Evolutionary conservation across 92 coral and sea anemone species (phyloP), one percentile per base, ranked within the genome.

Genomic region (Zoanthus solanderi): DNA sequence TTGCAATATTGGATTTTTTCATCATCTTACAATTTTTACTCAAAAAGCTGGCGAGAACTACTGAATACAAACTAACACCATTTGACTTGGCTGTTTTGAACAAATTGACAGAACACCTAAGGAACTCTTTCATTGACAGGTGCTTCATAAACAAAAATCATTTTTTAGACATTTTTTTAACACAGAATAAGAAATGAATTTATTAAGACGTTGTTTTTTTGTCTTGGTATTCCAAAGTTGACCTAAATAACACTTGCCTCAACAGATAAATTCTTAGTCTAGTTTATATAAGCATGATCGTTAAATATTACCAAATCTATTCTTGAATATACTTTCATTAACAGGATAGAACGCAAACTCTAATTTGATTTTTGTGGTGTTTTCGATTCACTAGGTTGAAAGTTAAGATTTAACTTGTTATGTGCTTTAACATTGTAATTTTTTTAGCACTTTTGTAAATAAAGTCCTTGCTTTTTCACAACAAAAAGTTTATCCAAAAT

Each of bases 211-310:
- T 8, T n/a, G 17, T 50, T 8, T 10, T 23, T 77, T 53, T 31
- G 37, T 78, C 71, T 9, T 10, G 37, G 37, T n/a, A 57, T 78
- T 57, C 50, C 71, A 78, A 58, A 44, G 71, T 78, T 6, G 72
- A 37, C 54, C 9, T 0, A 58, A 17, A 30, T 4, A 8, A 58
- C 46, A 53, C 48, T 15, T 79, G 84, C 47, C 60, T 65, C 37
- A 63, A 63, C 23, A 63, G 3, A 17, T 63, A 63, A 63, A n/a
- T 16, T 17, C 31, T 63, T 5, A 63, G 2, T 16, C 8, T 10
- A 63, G 28, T 16, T 63, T 23, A 63, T 17, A n/a, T 18, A 63
- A 3, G 8, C 28, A 3, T 63, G 16, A 63, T n/a, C 69, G 9
- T 63, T 16, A 58, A 58, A 11, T 58, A 2, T 63, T 17, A 8